Evolutionary conservation across 2,113 vertebrate genomes (phyloP), one percentile per base, ranked within the genome.

Genomic region (Gasterosteus aculeatus): DNA sequence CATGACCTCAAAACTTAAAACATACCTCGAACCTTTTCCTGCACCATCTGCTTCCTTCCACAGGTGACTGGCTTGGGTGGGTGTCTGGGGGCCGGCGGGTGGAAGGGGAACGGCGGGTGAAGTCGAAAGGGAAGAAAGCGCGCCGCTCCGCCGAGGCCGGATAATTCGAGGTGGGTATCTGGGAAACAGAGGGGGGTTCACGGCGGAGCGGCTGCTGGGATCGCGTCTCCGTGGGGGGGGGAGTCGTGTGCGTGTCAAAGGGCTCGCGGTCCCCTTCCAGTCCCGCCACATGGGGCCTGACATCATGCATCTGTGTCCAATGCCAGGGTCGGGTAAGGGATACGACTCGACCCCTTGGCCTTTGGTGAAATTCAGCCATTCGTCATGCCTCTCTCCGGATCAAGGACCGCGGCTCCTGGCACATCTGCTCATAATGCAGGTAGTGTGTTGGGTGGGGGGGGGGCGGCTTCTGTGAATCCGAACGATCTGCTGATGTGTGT

Each of bases 401-500:
- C 81, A 46, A 72, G 80, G 81, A 75, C 60, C 77, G 8, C 10
- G 44, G 83, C 84, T 93, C 76, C 83, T 79, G 89, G 85, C 91
- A 92, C 93, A 93, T 92, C 87, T 94, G 92, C 82, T 88, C 73
- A 78, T 69, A 81, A 90, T 90, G 83, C 90, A 92, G 90, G 91
- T 91, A 87, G 81, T 64, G 57, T 74, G 83, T 72, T 56, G 53
- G 64, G 80, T 80, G 86, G 84, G 57, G 33, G 33, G 33, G 2
- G 33, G 33, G 58, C 0, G 0, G 22, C 80, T 83, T 72, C 81
- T 22, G 67, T 82, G 84, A 85, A 86, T 84, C 67, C 35, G 15
- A 49, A 69, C 76, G 60, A 73, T 81, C 74, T 72, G 56, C 68
- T 85, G 86, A 87, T 79, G 69, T 72, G 57, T 77, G 70, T 29